These are phyloP conservation scores for Rambutsinella grinnellia DNA, from an alignment of 2,888 invertebrate species.

Conservation along the genomic window DNA sequence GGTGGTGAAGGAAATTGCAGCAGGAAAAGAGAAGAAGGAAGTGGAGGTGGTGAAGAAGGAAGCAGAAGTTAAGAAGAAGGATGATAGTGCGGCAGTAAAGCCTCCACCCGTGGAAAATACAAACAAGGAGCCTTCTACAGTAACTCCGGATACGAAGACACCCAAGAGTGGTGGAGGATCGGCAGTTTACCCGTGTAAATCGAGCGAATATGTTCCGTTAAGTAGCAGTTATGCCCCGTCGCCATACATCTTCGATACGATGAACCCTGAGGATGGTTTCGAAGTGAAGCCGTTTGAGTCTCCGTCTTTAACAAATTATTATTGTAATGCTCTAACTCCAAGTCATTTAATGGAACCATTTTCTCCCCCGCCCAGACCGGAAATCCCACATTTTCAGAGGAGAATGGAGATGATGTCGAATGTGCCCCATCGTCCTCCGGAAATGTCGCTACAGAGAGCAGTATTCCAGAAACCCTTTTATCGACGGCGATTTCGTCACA, in stretches of 20 bases:
- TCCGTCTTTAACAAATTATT: constrained; percentile 59
- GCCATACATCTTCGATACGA: constrained; percentile 56
- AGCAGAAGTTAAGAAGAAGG: neutral
- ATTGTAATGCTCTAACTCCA: constrained; percentile 45
- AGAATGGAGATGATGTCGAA: constrained; percentile 48
- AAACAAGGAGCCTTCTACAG: neutral
- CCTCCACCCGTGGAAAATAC: neutral
- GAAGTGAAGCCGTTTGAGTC: constrained; percentile 61
- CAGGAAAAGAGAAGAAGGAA: neutral
- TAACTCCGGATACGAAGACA: no score
- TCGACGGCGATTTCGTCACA: constrained; percentile 49
- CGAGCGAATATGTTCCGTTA: constrained; percentile 63
- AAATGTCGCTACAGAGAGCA: constrained; percentile 48
- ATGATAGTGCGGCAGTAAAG: neutral
- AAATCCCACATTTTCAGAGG: constrained; percentile 55
- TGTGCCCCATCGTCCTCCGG: constrained; percentile 33
- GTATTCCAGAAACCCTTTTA: constrained; percentile 51
- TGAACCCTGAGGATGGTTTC: constrained; percentile 49
- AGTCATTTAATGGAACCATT: constrained; percentile 62
- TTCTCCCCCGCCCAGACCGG: constrained; percentile 62
- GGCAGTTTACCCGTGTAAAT: constrained; percentile 43
- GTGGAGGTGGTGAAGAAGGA: neutral
- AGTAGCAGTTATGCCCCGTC: constrained; percentile 58
- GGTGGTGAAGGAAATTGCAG: neutral
- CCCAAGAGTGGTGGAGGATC: neutral